Base-by-base conservation (phyloP, 64 coral and sea anemone species). In the Porites lutea region DNA sequence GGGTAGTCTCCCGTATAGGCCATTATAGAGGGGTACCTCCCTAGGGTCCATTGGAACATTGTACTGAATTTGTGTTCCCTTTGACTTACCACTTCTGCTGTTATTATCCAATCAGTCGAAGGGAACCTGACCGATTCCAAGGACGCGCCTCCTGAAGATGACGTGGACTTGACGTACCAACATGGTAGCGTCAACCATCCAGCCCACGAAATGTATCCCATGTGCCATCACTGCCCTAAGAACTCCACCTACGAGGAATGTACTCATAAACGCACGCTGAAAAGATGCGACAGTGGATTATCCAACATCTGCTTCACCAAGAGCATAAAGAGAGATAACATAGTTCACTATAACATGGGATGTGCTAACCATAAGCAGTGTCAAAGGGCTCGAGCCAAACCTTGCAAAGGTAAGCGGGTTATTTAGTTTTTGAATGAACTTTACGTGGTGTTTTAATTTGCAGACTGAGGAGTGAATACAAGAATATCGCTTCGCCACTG, bases 291-390 rank as follows among this genome's bases (percentile, higher is more conserved):
- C 78, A 76, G 72, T 50, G 97, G 92, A 13, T 71, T 99, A 50
- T 91, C 91, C 10, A 99, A 99, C 78, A 99, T 99, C 88, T 99
- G 97, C 79, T 99, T 79, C 44, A 99, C 97, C 5, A 96, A 93
- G 75, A 99, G 97, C 78, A 84, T 91, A 8, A 93, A 94, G 53
- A 92, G 94, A 77, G 58, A 78, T 48, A 85, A 83, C 3, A 82
- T 91, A 43, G 51, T 96, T 65, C 94, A 96, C 48, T 99, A 99
- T 79, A 88, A 96, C 78, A 99, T 99, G 97, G 97, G 97, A 13
- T 99, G 97, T 43, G 91, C 97, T 47, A 93, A 95, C 27, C 97
- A 99, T 47, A 91, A 65, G 4, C 64, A 82, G 22, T 99, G 97
- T 64, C 83, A 89, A 12, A 78, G 79, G 13, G 97, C 97, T 2